Percentiles rank a stretch among this genome's conserved stretches.
Conservation (phyloP, 2,797 vertebrate species). For the Sarcophilus harrisii region DNA sequence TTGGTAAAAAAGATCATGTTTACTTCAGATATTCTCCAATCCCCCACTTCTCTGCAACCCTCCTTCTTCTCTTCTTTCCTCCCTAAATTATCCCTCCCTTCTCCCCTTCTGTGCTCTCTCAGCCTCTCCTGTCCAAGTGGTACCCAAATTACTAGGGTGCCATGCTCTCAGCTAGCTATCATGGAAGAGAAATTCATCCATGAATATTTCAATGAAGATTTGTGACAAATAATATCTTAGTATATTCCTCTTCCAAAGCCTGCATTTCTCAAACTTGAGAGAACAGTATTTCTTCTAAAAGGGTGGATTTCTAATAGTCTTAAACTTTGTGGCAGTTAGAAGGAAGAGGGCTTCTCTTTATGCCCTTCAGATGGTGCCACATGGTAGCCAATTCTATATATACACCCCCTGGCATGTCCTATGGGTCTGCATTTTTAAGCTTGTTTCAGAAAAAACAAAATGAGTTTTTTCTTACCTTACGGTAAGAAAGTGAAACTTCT, state of each 20-base stretch:
- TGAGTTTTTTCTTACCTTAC: slow-evolving; percentile 69
- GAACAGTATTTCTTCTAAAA: not conserved
- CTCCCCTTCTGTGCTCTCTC: not conserved
- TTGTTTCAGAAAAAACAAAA: slow-evolving; percentile 16
- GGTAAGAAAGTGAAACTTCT: slow-evolving; percentile 29
- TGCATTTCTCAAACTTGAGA: not conserved
- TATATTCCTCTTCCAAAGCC: not conserved
- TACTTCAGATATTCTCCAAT: not conserved
- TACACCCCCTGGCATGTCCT: not conserved
- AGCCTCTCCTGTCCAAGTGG: not conserved
- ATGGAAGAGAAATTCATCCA: not conserved
- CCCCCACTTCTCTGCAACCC: not conserved
- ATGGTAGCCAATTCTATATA: not conserved
- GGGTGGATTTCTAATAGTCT: not conserved
- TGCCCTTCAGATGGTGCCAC: not conserved
- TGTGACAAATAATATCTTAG: not conserved
- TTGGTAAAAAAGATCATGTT: slow-evolving; percentile 5
- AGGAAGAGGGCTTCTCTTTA: not conserved
- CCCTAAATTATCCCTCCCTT: not conserved
- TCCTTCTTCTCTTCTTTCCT: not conserved
- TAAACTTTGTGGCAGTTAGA: not conserved
- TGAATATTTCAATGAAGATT: not conserved
- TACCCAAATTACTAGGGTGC: not conserved
- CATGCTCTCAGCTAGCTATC: not conserved
- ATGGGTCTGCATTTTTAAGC: not conserved